Base-by-base conservation (phyloP, 1,140 invertebrate species). In the Scaptodrosophila lebanonensis region DNA sequence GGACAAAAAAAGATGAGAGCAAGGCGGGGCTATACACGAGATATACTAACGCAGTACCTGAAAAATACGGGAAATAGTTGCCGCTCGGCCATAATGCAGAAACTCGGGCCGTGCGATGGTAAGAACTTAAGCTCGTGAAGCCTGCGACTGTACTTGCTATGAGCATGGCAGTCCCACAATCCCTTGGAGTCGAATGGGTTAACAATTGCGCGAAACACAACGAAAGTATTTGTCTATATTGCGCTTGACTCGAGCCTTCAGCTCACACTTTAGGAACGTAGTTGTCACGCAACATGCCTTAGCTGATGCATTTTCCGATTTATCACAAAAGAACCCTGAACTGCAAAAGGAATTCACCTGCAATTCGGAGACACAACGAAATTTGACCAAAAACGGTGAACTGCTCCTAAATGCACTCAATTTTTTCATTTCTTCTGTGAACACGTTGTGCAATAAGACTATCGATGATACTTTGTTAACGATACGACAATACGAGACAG, bases 381-480 rank as follows among this genome's bases (percentile, higher is more conserved):
- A 94, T 83, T 88, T 98, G 27, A 95, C 95, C 18, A 97, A 96
- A 88, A 98, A 98, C 88, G 97, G 97, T 12, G 97, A 98, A 89
- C 93, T 94, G 54, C 88, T 99, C 35, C 88, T 98, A 69, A 93
- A 93, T 60, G 97, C 96, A 52, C 90, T 99, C 62, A 97, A 98
- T 88, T 98, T 98, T 89, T 98, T 99, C 89, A 95, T 95, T 70
- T 97, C 95, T 39, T 96, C 95, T 35, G 93, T 99, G 7, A 96
- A 96, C 87, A 99, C 97, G 27, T 89, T 99, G 67, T 97, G 95
- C 87, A 95, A 97, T 88, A 98, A 98, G 89, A 98, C 96, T 17
- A 98, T 99, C 84, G 97, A 98, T 88, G 97, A 98, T 86, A 98
- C 97, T 1, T 89, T 99, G 66, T 90, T 97, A 49, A 98, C 97